These are phyloP conservation scores for Psephotus haematonotus DNA, from an alignment of 2,113 vertebrate genomes.

Conservation along the genomic window DNA sequence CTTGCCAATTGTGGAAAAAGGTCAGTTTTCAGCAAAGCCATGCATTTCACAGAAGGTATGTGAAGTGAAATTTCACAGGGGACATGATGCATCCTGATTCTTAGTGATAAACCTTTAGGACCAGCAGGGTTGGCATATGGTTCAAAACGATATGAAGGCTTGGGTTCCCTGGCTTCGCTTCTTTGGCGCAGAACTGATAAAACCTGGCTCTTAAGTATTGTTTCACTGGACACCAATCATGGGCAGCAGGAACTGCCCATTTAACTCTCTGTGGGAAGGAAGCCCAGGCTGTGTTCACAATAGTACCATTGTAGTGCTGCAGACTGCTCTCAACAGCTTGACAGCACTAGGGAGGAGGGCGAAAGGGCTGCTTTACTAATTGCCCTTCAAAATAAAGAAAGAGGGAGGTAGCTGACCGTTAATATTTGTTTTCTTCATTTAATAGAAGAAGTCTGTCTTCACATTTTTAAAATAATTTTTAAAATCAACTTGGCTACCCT, in stretches of 20 bases:
- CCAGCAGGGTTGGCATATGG: constrained; percentile 98
- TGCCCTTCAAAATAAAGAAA: constrained; percentile 78
- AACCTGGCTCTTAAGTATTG: constrained; percentile 94
- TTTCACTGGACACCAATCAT: constrained; percentile 85
- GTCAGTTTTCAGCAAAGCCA: constrained; percentile 79
- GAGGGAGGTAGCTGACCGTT: constrained; percentile 60
- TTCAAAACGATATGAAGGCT: constrained; percentile 91
- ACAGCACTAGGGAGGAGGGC: constrained; percentile 71
- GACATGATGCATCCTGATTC: constrained; percentile 88
- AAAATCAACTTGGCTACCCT: neutral
- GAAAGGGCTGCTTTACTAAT: constrained; percentile 81
- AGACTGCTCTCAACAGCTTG: constrained; percentile 88
- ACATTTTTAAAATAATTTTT: constrained; percentile 18
- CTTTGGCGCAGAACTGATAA: constrained; percentile 91
- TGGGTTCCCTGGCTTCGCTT: constrained; percentile 86
- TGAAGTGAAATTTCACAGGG: constrained; percentile 83
- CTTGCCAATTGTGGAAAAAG: constrained; percentile 85
- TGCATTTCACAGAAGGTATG: constrained; percentile 83
- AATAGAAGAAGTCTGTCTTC: constrained; percentile 27
- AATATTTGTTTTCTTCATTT: constrained; percentile 67
- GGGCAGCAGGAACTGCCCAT: constrained; percentile 84
- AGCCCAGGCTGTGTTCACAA: constrained; percentile 89
- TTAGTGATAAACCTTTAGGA: constrained; percentile 89
- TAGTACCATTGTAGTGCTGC: constrained; percentile 87
- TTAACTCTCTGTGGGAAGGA: constrained; percentile 87